A percentile compares a stretch with the other conserved stretches of the same genome.
Evolutionary conservation across 30 jellyfish, hydroid and myxozoan species (phyloP).

Genomic region (Hydra vulgaris): DNA sequence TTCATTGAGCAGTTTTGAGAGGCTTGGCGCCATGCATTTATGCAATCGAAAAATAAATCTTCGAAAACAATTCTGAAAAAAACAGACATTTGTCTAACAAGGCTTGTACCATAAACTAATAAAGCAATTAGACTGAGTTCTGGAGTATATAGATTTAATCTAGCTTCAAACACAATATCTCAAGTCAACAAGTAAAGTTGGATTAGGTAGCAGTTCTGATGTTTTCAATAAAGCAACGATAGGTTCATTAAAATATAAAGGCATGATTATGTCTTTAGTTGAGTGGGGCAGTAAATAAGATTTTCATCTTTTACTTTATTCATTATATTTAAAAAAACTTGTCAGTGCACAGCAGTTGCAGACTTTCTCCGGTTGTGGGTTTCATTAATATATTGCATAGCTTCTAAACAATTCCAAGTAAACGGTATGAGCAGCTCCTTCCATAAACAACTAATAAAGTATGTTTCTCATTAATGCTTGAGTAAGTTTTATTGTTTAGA

Average conservation of each 20-base stretch:
- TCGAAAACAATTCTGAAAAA: not conserved
- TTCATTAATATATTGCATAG: not conserved
- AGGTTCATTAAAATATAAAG: constrained; percentile 1
- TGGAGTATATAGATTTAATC: not conserved
- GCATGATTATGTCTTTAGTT: not conserved
- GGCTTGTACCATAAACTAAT: constrained; percentile 2
- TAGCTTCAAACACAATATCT: not conserved
- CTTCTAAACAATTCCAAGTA: constrained; percentile 13
- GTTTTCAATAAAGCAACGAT: not conserved
- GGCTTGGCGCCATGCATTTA: constrained; percentile 11
- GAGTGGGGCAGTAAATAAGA: not conserved
- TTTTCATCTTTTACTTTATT: not conserved
- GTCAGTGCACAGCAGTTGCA: constrained; percentile 3
- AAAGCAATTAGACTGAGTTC: not conserved
- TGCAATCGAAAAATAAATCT: not conserved
- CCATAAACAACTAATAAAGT: constrained; percentile 9
- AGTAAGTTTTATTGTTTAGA: not conserved
- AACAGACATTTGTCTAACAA: not conserved
- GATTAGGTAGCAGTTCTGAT: not conserved
- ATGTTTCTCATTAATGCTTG: not conserved
- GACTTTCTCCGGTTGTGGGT: constrained; percentile 7
- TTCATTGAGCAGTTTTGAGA: not conserved
- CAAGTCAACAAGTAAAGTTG: not conserved
- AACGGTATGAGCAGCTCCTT: constrained; percentile 1
- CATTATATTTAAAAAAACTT: not conserved